Evolutionary conservation across 2,113 vertebrate genomes (phyloP), one percentile per base, ranked within the genome.

Genomic region (Xenotilapia flavipinnis): DNA sequence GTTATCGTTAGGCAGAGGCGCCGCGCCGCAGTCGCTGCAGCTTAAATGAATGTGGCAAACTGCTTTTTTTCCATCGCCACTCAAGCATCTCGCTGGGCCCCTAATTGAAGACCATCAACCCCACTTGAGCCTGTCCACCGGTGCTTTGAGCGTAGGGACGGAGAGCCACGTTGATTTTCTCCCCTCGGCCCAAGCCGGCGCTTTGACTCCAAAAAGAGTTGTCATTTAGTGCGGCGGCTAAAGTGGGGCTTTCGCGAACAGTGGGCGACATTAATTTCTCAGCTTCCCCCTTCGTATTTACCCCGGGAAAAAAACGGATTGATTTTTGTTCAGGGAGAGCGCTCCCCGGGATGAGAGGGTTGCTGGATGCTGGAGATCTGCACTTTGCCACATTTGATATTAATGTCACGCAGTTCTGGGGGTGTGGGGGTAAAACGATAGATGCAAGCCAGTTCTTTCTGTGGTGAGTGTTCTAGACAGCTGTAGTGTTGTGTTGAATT

Each of bases 221-320:
- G 95, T 94, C 95, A 95, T 96, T 96, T 96, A 90, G 89, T 87
- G 87, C 65, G 10, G 55, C 75, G 17, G 90, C 92, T 90, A 92
- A 94, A 95, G 86, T 86, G 92, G 56, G 82, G 83, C 84, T 91
- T 92, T 92, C 3, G 14, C 51, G 75, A 94, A 92, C 90, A 91
- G 89, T 88, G 54, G 89, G 77, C 28, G 10, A 86, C 91, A 88
- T 95, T 94, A 93, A 95, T 93, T 93, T 94, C 86, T 90, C 91
- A 90, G 91, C 82, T 91, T 92, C 40, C 75, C 65, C 42, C 19
- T 68, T 73, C 6, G 3, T 90, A 79, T 94, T 94, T 92, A 84
- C 81, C 19, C 14, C 38, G 0, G 6, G 75, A 89, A 3, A 68
- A 92, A 92, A 90, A 92, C 55, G 1, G 80, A 86, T 65, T 68